Evolutionary conservation across 2,888 invertebrate genomes (phyloP), one percentile per base, ranked within the genome.

Genomic region (Dascillus cervinus): DNA sequence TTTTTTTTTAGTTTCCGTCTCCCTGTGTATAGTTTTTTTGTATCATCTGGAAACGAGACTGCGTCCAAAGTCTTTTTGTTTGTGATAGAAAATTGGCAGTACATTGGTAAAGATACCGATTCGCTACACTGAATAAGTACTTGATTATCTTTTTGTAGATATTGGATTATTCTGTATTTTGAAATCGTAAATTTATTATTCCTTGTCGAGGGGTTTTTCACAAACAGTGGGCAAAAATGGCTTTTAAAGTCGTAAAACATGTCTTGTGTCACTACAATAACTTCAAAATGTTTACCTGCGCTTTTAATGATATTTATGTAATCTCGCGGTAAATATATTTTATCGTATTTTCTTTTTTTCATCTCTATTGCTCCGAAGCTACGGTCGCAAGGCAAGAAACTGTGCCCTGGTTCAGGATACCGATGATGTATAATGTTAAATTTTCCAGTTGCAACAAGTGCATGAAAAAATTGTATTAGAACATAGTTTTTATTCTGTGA

Each of bases 1-100:
- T 26, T 36, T 38, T 28, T 10, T 37, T 20, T 37, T 30, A 20
- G 1, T 9, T 26, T 26, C 19, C 17, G 12, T 22, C 22, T 22
- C 6, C 12, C 22, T 4, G 2, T 22, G 6, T 22, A 22, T 10
- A 22, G 12, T 12, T 3, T 3, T 11, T 9, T 6, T 9, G 11
- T 12, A 3, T 24, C 24, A 24, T 24, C 13, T 24, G 24, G 24
- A 13, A 24, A 12, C n/a, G 12, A 9, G 2, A 24, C 8, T 2
- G 8, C 9, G 5, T 12, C 13, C 10, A 24, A 24, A 24, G 12
- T 12, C 12, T 10, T 24, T 9, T 24, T 24, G 13, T 24, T 10
- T 6, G n/a, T 3, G 12, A 24, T 24, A 13, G 12, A 12, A 10
- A 24, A 24, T 8, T 2, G 2, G n/a, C 3, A 13, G 5, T 13